Evolutionary conservation across 2,888 invertebrate species (phyloP).

Genomic region (Micoletzkya japonica): DNA sequence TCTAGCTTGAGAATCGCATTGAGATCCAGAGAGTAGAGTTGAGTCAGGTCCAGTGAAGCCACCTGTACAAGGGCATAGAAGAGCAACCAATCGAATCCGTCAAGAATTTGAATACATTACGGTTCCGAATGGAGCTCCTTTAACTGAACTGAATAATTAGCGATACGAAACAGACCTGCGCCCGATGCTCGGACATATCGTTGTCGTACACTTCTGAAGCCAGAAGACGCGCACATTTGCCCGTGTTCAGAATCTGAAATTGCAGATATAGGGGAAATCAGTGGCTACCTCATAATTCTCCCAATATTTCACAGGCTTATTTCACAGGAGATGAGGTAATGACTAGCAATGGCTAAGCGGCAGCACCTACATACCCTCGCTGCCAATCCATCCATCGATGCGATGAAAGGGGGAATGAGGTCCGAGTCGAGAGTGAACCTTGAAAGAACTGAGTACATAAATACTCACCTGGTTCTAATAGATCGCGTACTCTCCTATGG

Average conservation of each 20-base stretch:
- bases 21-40: conserved; percentile 7
- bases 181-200: not conserved
- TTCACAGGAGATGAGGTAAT: too few relatives aligned
- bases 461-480: not conserved
- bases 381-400: too few relatives aligned
- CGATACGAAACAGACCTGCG: not conserved
- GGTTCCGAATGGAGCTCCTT: not conserved
- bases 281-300: too few relatives aligned
- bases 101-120: not conserved
- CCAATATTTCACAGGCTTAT: too few relatives aligned
- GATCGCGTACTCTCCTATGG: too few relatives aligned
- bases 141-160: not conserved
- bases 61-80: conserved; percentile 12
- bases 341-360: too few relatives aligned
- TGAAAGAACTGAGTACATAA: not conserved
- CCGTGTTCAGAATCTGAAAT: conserved; percentile 17
- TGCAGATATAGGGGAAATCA: not conserved
- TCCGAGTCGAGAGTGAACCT: conserved; percentile 10
- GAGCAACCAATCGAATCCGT: too few relatives aligned
- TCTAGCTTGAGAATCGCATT: not conserved
- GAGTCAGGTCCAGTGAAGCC: not conserved
- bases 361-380: too few relatives aligned
- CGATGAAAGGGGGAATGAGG: conserved; percentile 12
- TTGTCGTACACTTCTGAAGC: not conserved
- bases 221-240: conserved; percentile 26